Evolutionary conservation across 2,113 vertebrate species (phyloP).

Genomic region (Panthera tigris): DNA sequence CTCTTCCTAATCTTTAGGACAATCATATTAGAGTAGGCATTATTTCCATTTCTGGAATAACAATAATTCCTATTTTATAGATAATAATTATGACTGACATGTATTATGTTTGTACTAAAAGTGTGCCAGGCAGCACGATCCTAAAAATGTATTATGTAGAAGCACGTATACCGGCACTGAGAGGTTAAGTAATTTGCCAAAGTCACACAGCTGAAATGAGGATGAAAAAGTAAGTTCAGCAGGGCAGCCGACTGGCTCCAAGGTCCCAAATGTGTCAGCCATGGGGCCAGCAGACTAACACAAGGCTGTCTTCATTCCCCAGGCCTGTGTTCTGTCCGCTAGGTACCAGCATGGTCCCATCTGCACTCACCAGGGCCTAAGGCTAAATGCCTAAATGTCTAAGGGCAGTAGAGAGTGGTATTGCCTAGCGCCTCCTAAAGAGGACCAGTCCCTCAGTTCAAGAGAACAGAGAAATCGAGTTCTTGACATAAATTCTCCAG

Average conservation of each 20-base stretch:
- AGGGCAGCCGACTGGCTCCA: not conserved
- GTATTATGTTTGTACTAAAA: not conserved
- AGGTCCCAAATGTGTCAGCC: not conserved
- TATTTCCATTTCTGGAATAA: not conserved
- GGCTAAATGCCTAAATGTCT: not conserved
- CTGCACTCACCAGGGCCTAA: not conserved
- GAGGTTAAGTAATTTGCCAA: constrained; percentile 25
- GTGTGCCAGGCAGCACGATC: not conserved
- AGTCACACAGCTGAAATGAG: constrained; percentile 13
- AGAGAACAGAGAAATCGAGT: not conserved
- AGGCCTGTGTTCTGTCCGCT: not conserved
- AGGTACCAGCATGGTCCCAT: not conserved
- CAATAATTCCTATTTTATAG: not conserved
- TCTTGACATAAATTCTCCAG: not conserved
- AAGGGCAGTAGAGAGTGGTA: not conserved
- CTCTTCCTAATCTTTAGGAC: not conserved
- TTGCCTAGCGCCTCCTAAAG: not conserved
- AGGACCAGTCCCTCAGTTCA: not conserved
- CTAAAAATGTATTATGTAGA: not conserved
- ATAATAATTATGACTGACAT: not conserved
- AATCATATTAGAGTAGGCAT: not conserved
- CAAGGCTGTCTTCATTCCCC: not conserved
- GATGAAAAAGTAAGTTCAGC: not conserved
- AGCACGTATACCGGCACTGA: constrained; percentile 1
- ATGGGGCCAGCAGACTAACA: not conserved